Percentiles rank a stretch among this genome's conserved stretches.
These are phyloP conservation scores for Pseudorectes ferrugineus DNA, from an alignment of 2,113 vertebrate species.

Conservation along the genomic window DNA sequence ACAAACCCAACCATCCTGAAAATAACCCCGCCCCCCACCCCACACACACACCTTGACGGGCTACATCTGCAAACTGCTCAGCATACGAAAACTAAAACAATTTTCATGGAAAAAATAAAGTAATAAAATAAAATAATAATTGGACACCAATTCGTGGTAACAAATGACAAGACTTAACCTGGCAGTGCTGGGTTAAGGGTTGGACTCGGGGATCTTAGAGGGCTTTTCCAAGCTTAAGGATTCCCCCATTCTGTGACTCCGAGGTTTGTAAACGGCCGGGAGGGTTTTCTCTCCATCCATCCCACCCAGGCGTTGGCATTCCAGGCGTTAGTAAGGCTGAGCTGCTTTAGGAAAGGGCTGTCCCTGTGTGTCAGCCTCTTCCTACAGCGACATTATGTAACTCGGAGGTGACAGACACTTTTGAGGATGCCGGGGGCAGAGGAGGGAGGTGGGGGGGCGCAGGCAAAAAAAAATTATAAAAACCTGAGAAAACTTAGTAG, in stretches of 20 bases:
- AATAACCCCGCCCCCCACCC: background rate
- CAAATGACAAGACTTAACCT: background rate
- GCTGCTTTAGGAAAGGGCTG: background rate
- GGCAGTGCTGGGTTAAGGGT: background rate
- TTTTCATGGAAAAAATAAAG: background rate
- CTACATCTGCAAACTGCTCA: background rate
- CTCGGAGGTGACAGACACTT: conserved; percentile 16
- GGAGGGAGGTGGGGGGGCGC: background rate
- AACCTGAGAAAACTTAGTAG: background rate
- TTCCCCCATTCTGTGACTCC: background rate
- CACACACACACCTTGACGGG: background rate
- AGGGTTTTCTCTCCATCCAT: background rate
- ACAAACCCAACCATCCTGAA: background rate
- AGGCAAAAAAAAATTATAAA: background rate
- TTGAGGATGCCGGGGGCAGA: background rate
- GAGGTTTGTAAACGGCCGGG: background rate
- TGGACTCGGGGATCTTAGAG: background rate
- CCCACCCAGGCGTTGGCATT: background rate
- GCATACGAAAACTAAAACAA: background rate
- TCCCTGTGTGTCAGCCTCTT: conserved; percentile 13
- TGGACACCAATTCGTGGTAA: background rate
- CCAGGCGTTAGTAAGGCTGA: background rate
- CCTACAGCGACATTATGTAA: conserved; percentile 23
- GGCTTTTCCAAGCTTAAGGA: background rate
- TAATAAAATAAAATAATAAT: background rate